Conservation (phyloP, 2,888 invertebrate genomes). For the Leptopilina myrica region DNA sequence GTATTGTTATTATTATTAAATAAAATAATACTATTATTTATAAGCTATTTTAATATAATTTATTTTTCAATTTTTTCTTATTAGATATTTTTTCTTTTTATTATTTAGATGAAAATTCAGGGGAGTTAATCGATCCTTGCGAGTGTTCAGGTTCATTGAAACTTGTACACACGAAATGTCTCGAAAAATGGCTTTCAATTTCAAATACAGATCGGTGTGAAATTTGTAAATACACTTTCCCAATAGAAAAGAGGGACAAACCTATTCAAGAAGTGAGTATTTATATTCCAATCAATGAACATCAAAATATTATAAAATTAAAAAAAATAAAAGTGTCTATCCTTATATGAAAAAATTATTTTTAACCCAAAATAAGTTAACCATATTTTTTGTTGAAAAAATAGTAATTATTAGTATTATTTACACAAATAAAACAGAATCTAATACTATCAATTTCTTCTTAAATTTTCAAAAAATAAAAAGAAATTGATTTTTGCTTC, state of each 20-base stretch:
- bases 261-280: conserved; percentile 74
- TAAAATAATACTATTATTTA: too few species aligned
- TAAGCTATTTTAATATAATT: not conserved
- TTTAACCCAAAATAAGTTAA: too few species aligned
- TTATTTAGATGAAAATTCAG: conserved; percentile 71
- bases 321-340: not conserved
- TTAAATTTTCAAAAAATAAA: too few species aligned
- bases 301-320: not conserved
- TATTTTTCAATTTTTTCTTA: not conserved
- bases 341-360: not conserved
- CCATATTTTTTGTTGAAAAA: too few species aligned
- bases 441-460: too few species aligned
- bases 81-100: not conserved
- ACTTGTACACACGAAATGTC: conserved; percentile 78
- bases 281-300: not conserved
- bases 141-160: conserved; percentile 79
- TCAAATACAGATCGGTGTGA: conserved; percentile 79
- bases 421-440: too few species aligned
- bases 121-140: conserved; percentile 79
- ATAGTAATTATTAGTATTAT: too few species aligned
- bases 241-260: conserved; percentile 74
- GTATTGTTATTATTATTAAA: not conserved
- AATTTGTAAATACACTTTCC: conserved; percentile 78
- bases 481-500: too few species aligned
- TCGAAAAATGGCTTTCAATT: conserved; percentile 79